phyloP scores from a whole-genome alignment of 35 echinoderm and acorn worm genomes.

The Hemicentrotus pulcherrimus region DNA sequence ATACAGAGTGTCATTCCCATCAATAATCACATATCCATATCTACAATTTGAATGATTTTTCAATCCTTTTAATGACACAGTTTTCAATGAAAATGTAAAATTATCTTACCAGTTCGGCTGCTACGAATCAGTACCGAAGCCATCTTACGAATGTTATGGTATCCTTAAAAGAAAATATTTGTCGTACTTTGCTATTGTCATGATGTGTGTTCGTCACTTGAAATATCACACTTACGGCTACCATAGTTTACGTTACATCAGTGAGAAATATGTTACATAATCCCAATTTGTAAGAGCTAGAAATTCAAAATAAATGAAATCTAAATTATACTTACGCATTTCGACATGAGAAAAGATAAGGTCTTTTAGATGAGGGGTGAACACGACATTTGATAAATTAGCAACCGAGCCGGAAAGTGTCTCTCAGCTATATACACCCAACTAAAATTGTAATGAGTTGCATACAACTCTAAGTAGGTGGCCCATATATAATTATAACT shows the following conservation, averaged over 20 bases:
- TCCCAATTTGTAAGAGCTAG: not conserved
- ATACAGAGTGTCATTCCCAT: not conserved
- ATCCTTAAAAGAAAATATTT: not conserved
- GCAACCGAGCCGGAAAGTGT: no score
- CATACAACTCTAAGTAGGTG: no score
- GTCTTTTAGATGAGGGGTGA: no score
- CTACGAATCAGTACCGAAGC: not conserved
- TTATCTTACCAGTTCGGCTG: not conserved
- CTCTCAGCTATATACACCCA: no score
- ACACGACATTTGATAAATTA: no score
- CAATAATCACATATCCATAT: not conserved
- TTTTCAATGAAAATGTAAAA: not conserved
- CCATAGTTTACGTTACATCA: not conserved
- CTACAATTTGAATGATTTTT: not conserved
- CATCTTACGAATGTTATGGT: not conserved
- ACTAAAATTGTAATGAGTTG: no score
- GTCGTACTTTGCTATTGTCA: not conserved
- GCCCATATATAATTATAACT: no score
- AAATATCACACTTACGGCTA: not conserved
- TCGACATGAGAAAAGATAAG: no score
- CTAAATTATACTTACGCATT: no score
- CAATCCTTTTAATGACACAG: not conserved
- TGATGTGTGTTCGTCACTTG: not conserved
- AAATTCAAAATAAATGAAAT: no score
- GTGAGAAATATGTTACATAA: not conserved